Evolutionary conservation across 2,888 invertebrate species (phyloP), one percentile per base, ranked within the genome.

Genomic region (Apotomis capreana): DNA sequence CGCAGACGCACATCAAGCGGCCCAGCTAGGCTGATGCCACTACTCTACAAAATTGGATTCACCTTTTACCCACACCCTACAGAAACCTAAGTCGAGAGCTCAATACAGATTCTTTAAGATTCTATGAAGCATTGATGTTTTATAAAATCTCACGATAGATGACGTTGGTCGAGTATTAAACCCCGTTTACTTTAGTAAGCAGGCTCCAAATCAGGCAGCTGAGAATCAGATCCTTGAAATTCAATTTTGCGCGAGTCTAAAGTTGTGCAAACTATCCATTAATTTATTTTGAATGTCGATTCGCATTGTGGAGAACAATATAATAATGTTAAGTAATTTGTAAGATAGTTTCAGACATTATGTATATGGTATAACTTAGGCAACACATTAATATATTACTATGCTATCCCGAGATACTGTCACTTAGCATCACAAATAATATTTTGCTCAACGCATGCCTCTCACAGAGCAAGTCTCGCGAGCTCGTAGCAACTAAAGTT

Each of bases 281-380:
- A 88, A 92, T 91, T 93, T 92, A 91, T 92, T 92, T 82, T 84
- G 80, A 81, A 84, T 83, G 84, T 84, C 82, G 78, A 80, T 78
- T 81, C 76, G 80, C 81, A 80, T 79, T 77, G 79, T 77, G 80
- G 78, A 82, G 83, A 82, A 83, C 82, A 83, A 86, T 90, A 87
- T 88, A 88, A 87, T 89, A 88, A 91, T 88, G 91, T 92, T 92
- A 92, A 91, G 91, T 91, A 91, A 88, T 90, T 87, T 86, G 85
- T 93, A 92, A 91, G 89, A 85, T 89, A 89, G 87, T 85, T 84
- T 87, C 84, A 87, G 86, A 87, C 81, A 86, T 87, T 89, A 89
- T 87, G 85, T 79, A 82, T 86, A 86, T 83, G 78, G 79, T 86
- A 82, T 85, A 85, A 85, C 82, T 40, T 72, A 72, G 72, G 62